A percentile compares a stretch with the other conserved stretches of the same genome.
Evolutionary conservation across 1,140 invertebrate species (phyloP).

Genomic region (Pseudomyrmex concolor): DNA sequence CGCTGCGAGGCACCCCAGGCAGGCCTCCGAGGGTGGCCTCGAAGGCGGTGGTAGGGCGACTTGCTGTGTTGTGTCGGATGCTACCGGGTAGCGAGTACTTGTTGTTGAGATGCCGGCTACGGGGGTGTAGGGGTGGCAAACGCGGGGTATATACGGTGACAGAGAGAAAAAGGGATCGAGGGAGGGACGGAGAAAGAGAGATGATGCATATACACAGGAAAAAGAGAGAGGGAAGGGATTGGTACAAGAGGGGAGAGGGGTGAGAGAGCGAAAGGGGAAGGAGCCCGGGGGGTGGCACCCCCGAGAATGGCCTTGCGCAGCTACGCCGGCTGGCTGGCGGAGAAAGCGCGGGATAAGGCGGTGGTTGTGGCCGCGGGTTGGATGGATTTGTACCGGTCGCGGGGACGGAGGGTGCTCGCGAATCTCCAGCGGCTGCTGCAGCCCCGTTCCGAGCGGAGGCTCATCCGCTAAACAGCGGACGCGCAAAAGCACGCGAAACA

Average conservation of each 20-base stretch:
- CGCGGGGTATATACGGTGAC: slow-evolving; percentile 49
- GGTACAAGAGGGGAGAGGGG: slow-evolving; percentile 46
- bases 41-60: slow-evolving; percentile 76
- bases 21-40: slow-evolving; percentile 58
- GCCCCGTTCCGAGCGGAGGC: slow-evolving; percentile 38
- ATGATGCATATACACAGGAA: slow-evolving; percentile 59
- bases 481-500: slow-evolving; percentile 73
- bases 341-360: slow-evolving; percentile 72
- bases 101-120: slow-evolving; percentile 83
- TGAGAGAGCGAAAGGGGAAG: slow-evolving; percentile 61
- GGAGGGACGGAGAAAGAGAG: slow-evolving; percentile 32
- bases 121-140: slow-evolving; percentile 70
- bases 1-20: slow-evolving; percentile 62
- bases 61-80: slow-evolving; percentile 85
- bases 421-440: slow-evolving; percentile 47
- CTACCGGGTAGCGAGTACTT: slow-evolving; percentile 83
- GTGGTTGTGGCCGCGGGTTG: slow-evolving; percentile 62
- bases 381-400: slow-evolving; percentile 54
- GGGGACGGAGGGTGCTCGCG: slow-evolving; percentile 34
- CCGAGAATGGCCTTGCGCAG: slow-evolving; percentile 77
- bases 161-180: slow-evolving; percentile 62
- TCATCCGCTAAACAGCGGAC: slow-evolving; percentile 72
- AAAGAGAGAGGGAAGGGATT: slow-evolving; percentile 66
- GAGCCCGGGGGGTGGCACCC: slow-evolving; percentile 59
- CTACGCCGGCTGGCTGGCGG: slow-evolving; percentile 68